These are phyloP conservation scores for Troglohyphantes excavatus DNA, from an alignment of 2,888 invertebrate genomes.

Conservation along the genomic window DNA sequence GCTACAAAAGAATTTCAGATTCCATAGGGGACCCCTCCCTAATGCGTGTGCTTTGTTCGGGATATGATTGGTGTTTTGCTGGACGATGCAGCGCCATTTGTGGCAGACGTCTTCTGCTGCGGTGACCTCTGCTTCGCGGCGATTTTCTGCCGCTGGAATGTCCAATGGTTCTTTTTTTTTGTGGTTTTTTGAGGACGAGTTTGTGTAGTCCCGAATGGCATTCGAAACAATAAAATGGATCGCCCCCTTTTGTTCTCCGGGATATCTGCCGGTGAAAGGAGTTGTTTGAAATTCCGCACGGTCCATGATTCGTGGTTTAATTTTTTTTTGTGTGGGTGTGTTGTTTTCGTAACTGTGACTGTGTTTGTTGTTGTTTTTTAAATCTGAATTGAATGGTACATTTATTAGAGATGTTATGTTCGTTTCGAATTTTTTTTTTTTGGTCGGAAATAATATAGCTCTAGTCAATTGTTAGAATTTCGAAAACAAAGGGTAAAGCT, in stretches of 20 bases:
- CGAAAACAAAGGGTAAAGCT: no score
- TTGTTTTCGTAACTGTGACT: no score
- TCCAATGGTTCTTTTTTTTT: slow-evolving; percentile 6
- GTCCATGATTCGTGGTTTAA: neutral
- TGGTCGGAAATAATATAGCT: no score
- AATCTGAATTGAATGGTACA: no score
- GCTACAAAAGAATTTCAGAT: slow-evolving; percentile 55
- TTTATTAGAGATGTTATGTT: no score
- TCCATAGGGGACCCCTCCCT: slow-evolving; percentile 49
- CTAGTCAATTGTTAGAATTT: no score
- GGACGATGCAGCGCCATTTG: slow-evolving; percentile 30
- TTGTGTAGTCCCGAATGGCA: neutral
- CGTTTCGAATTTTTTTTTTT: no score
- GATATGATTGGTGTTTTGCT: slow-evolving; percentile 59
- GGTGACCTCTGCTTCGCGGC: slow-evolving; percentile 8
- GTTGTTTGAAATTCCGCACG: neutral
- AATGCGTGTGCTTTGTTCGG: slow-evolving; percentile 68
- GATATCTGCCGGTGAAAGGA: neutral
- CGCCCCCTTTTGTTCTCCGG: slow-evolving; percentile 6
- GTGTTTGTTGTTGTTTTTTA: no score
- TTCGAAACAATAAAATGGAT: slow-evolving; percentile 20
- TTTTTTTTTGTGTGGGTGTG: neutral
- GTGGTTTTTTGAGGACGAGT: neutral
- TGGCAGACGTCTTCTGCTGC: neutral
- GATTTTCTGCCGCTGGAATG: slow-evolving; percentile 23